Base-by-base conservation (phyloP, 2,797 vertebrate genomes). In the Octomys mimax region DNA sequence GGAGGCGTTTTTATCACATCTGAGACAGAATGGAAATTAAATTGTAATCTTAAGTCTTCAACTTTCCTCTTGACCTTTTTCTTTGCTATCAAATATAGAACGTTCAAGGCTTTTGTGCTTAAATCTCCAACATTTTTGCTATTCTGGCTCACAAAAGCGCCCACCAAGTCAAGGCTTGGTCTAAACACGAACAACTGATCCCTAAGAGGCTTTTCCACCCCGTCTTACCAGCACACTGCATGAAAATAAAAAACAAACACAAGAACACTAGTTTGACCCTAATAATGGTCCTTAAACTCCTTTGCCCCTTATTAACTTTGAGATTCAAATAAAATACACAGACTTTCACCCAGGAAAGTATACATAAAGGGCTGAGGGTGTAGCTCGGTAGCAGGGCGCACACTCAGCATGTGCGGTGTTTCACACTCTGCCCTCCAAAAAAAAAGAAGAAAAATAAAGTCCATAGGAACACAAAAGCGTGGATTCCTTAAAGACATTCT, bases 401-500 rank as follows among this genome's bases (percentile, higher is more conserved):
- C 9, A 21, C 10, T 42, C 21, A 9, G 9, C 28, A 19, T 4
- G 2, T 12, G 42, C n/a, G 26, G 16, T 28, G 77, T n/a, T 52
- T 7, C 46, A 54, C 33, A 16, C 18, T 31, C 24, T 21, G 8
- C 0, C 16, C 49, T 54, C 28, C 77, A 77, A 49, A 24, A 26
- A 81, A 2, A 82, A n/a, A n/a, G 24, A 19, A 59, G 33, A 42
- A 86, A 77, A 93, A 94, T 66, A 94, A 94, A 68, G 8, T 57
- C 1, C 31, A 52, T 4, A 11, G 9, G 24, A 89, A 61, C 54
- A 39, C 36, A 24, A 77, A 80, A 93, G 16, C 59, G 68, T 13
- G 49, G 31, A 85, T 78, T 84, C 33, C 61, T 18, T 31, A 54
- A 80, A 92, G 36, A 49, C 49, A 28, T 81, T 61, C 16, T 3